A percentile compares a stretch with the other conserved stretches of the same genome.
These are phyloP conservation scores for Indicator maculatus DNA, from an alignment of 2,113 vertebrate species.

Conservation along the genomic window DNA sequence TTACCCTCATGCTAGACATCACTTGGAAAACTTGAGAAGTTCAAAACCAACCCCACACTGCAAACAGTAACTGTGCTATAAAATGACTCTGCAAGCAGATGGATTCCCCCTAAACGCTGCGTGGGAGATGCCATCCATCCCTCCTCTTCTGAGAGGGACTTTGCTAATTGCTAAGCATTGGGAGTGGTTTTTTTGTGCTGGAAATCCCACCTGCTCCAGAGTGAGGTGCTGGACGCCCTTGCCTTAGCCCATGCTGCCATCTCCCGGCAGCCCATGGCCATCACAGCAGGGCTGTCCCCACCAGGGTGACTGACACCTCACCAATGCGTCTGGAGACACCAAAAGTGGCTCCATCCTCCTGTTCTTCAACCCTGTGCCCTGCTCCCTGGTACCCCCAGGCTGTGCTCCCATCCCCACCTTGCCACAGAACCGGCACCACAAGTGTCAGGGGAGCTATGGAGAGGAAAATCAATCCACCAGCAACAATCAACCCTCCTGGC, in stretches of 20 bases:
- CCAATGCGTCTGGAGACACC: accelerated
- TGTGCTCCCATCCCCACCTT: neutral
- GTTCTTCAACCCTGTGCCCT: accelerated
- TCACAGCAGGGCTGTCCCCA: neutral
- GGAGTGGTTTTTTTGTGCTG: neutral
- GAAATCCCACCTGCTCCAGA: neutral
- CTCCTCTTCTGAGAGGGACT: neutral
- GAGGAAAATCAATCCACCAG: accelerated
- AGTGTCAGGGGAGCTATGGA: accelerated
- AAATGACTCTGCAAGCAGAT: neutral
- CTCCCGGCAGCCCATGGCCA: slow-evolving; percentile 14
- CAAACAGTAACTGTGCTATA: neutral
- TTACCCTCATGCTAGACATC: accelerated
- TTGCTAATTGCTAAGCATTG: neutral
- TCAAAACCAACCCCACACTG: neutral
- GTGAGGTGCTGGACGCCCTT: neutral
- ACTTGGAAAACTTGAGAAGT: neutral
- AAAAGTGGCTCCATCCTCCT: neutral
- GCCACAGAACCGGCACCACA: neutral
- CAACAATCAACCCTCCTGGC: neutral
- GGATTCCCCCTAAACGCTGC: neutral
- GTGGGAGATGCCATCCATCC: neutral
- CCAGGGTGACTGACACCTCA: neutral
- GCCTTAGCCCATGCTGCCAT: slow-evolving; percentile 62
- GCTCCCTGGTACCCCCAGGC: no score